Base-by-base conservation (phyloP, 2,888 invertebrate species). In the Cheilosia scutellata region DNA sequence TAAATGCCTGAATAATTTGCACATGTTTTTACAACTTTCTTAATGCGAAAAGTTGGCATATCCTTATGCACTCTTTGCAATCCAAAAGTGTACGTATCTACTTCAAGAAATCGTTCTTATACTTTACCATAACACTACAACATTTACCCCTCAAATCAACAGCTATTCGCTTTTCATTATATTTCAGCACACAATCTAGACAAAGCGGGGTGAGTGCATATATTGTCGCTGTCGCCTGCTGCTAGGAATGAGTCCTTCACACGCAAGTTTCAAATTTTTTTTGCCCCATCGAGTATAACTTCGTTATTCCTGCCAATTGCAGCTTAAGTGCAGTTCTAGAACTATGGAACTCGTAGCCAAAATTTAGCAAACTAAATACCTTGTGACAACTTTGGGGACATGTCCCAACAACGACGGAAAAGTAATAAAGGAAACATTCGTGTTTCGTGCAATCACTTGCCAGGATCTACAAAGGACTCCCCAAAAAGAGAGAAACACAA, bases 231-330 rank as follows among this genome's bases (percentile, higher is more conserved):
- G 44, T 83, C 78, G 72, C 72, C 60, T 49, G 49, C 51, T 60
- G 40, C 40, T 20, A 25, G 20, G 47, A 83, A 83, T 83, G 49
- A 47, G 42, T 74, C 16, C 42, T 74, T 58, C 25, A 20, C 83
- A 83, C 78, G 83, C 78, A 83, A 83, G 51, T 70, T 78, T 78
- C 78, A 49, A 58, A 68, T 74, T 70, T 74, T 74, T 33, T 66
- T 49, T 42, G 31, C 60, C 72, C 60, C 66, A 33, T 33, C 40
- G 5, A 11, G 5, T 63, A 62, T 16, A 76, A 57, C 58, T 42
- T 65, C 13, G 25, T 72, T 72, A 40, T 49, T 60, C 66, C 62
- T 37, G 44, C 11, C 72, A 68, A 74, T 78, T 83, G 83, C 83
- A 83, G 29, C 63, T 78, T 44, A 63, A 78, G 83, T 83, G 83